Evolutionary conservation across 2,113 vertebrate species (phyloP).

Genomic region (Syngnathus scovelli): DNA sequence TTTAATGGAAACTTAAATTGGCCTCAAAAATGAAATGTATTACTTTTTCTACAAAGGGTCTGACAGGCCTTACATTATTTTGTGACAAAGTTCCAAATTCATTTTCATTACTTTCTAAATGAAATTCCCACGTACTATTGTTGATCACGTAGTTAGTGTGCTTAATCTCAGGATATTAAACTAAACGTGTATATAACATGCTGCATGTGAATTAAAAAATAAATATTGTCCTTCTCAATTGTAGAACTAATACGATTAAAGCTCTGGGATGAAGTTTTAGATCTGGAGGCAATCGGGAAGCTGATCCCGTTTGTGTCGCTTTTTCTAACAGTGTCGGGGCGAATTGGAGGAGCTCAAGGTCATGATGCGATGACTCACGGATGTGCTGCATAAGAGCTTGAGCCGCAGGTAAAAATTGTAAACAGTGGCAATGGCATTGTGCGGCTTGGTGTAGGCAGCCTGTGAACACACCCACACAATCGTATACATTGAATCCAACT

Average conservation of each 20-base stretch:
- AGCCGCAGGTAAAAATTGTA: conserved; percentile 12
- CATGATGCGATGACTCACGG: conserved; percentile 50
- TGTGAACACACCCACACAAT: neutral
- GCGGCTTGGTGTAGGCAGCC: neutral
- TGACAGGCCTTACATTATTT: too few relatives aligned
- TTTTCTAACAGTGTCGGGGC: conserved; percentile 28
- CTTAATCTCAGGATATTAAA: neutral
- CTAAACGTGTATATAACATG: neutral
- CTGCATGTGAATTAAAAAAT: neutral
- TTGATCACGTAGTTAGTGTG: neutral
- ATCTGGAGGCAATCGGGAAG: conserved; percentile 31
- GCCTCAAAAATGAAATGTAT: too few relatives aligned
- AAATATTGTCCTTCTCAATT: neutral
- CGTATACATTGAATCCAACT: neutral
- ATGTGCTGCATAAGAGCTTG: conserved; percentile 21
- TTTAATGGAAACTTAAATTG: too few relatives aligned
- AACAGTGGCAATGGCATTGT: neutral
- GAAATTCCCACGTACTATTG: neutral
- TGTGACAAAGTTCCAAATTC: too few relatives aligned
- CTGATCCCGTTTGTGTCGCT: conserved; percentile 31
- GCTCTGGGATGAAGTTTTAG: neutral
- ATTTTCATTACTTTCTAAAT: neutral
- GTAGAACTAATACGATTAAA: neutral
- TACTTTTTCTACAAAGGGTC: too few relatives aligned
- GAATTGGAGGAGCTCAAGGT: conserved; percentile 42